Base-by-base conservation (phyloP, 1,140 invertebrate genomes). In the Samia ricini region DNA sequence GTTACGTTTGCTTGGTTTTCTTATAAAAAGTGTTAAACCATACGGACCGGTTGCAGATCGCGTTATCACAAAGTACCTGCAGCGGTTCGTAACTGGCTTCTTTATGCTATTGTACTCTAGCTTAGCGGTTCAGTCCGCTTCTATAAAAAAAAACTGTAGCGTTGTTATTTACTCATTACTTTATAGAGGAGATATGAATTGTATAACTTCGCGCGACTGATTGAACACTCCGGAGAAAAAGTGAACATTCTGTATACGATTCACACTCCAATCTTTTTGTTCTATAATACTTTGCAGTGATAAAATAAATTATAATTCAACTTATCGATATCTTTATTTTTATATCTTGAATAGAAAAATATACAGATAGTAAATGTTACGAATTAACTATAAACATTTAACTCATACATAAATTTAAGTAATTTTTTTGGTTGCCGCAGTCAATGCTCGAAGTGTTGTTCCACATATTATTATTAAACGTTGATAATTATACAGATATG, bases 31-130 rank as follows among this genome's bases (percentile, higher is more conserved):
- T 68, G 64, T 77, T 79, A 74, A 77, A 75, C 63, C 69, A 72
- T 71, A 62, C 33, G 75, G 86, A 88, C 85, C 82, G 78, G 85
- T 88, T 77, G 63, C 57, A 63, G 59, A 67, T 63, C 70, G 66
- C 59, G 76, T 79, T 79, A 72, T 78, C 76, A 77, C 70, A 76
- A 72, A 63, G 66, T 66, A 71, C 48, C 57, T 50, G 57, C 70
- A 76, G 71, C 68, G 76, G 76, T 81, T 86, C 80, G 85, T 87
- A 87, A 87, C 84, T 85, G 78, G 76, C 81, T 80, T 81, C 78
- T 87, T 89, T 83, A 83, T 85, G 82, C 80, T 85, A 86, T 89
- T 87, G 86, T 89, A 83, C 81, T 83, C 81, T 85, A 79, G 78
- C 68, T 76, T 82, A 83, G 82, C 72, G 75, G 79, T 65, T 76